Conservation (phyloP, 1,140 invertebrate species). For the Papilio polyxenes region DNA sequence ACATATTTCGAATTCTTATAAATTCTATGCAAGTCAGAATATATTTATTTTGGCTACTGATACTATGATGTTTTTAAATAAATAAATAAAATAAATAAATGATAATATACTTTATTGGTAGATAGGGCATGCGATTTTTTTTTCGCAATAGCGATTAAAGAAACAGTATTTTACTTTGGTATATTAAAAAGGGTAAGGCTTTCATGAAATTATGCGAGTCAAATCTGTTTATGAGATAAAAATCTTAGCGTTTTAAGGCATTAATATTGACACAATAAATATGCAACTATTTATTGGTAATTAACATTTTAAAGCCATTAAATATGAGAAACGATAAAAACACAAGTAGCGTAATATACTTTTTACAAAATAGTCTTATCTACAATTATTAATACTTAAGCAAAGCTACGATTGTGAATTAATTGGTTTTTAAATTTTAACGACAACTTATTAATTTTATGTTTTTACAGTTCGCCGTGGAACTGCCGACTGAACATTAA, state of each 20-base stretch:
- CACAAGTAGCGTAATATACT: conserved; percentile 9
- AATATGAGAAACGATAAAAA: conserved; percentile 4
- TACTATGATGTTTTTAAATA: too few relatives aligned
- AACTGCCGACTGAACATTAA: not conserved
- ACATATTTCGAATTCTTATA: conserved; percentile 35
- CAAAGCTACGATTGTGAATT: not conserved
- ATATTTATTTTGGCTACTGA: conserved; percentile 23
- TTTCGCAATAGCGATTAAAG: too few relatives aligned
- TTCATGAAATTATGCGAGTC: not conserved
- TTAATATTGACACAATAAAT: not conserved
- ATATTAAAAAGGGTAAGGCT: too few relatives aligned
- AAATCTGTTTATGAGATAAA: not conserved
- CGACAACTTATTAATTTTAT: not conserved
- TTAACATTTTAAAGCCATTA: conserved; percentile 33
- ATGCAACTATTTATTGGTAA: conserved; percentile 24
- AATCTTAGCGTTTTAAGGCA: not conserved
- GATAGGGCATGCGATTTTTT: too few relatives aligned
- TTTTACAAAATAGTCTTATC: conserved; percentile 1
- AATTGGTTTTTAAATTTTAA: not conserved
- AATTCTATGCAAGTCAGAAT: not conserved
- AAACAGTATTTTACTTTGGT: too few relatives aligned
- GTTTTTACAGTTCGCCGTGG: not conserved
- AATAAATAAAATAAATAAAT: too few relatives aligned
- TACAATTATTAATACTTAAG: not conserved
- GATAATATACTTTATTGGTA: not conserved